Conservation (phyloP, 2,888 invertebrate genomes). For the Adela reaumurella region DNA sequence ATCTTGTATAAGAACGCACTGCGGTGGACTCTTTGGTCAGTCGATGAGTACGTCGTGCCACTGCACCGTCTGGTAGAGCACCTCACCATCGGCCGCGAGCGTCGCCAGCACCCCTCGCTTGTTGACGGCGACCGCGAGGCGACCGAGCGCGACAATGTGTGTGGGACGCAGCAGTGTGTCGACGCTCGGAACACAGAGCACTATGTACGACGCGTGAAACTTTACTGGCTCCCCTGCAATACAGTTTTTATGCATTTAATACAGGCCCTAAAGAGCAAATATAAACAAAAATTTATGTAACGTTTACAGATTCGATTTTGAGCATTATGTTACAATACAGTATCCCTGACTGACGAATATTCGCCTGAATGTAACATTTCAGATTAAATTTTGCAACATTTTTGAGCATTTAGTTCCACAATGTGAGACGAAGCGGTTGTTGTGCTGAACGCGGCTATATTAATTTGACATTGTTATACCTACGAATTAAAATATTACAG, state of each 20-base stretch:
- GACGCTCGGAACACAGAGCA: conserved; percentile 59
- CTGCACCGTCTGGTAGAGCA: conserved; percentile 56
- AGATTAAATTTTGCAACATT: no score
- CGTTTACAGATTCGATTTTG: no score
- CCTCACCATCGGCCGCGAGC: conserved; percentile 28
- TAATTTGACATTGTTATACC: no score
- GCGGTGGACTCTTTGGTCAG: not conserved
- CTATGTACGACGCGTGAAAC: conserved; percentile 76
- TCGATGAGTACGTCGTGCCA: conserved; percentile 39
- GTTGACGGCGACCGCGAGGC: conserved; percentile 73
- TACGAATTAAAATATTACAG: no score
- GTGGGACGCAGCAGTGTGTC: conserved; percentile 41
- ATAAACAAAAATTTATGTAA: not conserved
- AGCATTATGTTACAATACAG: no score
- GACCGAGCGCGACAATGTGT: conserved; percentile 64
- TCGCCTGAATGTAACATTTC: no score
- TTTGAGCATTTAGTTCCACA: no score
- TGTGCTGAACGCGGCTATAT: no score
- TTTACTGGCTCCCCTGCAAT: conserved; percentile 74
- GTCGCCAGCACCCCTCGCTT: conserved; percentile 72
- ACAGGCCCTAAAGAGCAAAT: not conserved
- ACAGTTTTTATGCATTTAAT: no score
- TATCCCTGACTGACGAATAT: no score
- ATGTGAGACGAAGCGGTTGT: no score
- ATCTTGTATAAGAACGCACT: not conserved